Base-by-base conservation (phyloP, 2,888 invertebrate species). In the Epinotia bilunana region DNA sequence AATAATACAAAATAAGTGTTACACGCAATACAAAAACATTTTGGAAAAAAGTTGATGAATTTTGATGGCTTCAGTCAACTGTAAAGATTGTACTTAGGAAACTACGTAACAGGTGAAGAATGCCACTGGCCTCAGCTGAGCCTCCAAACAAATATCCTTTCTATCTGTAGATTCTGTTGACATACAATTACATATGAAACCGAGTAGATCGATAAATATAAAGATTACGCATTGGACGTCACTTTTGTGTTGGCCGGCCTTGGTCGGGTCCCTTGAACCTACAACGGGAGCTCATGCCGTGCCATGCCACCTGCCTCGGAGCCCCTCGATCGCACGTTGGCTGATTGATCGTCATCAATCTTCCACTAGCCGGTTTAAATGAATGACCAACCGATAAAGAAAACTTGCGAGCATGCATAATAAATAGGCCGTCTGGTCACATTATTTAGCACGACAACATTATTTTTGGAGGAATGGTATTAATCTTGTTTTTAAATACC, bases 251-350 rank as follows among this genome's bases (percentile, higher is more conserved):
- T 84, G 85, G 81, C 82, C 82, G 88, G 88, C 93, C 92, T 93
- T 92, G 92, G 84, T 81, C 78, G 83, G 81, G 93, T 92, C 91
- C 90, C 90, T 90, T 92, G 92, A 93, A 90, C 92, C 87, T 85
- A 82, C 80, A 81, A 82, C 85, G 84, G 87, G 83, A 85, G 83
- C 87, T 82, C 81, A 82, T 82, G 82, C 65, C 72, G 16, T 43
- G 11, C 9, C 43, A 18, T 18, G 65, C 87, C 91, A 92, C 92
- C 91, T 92, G 91, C 88, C 83, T 79, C 86, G 84, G 88, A 86
- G 88, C 89, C 88, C 84, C 90, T 82, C 83, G 81, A 80, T 39
- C 18, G 49, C 73, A 46, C 58, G 67, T 61, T 62, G 69, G 63
- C 68, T 62, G 71, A 75, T 75, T 65, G 71, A 71, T 71, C 43